Conservation (phyloP, 1,140 invertebrate species). For the Leptinotarsa lineolata region DNA sequence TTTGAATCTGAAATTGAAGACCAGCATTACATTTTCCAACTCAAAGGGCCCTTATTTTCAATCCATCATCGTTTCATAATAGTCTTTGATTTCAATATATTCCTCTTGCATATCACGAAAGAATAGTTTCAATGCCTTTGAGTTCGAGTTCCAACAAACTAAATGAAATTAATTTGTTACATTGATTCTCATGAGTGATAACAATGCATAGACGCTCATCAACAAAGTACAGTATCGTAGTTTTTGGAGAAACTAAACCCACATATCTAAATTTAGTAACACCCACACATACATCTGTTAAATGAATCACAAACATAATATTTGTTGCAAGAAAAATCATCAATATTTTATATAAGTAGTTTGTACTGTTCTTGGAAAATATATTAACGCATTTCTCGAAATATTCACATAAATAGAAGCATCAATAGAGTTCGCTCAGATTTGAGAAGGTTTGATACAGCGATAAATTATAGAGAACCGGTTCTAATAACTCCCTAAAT, state of each 20-base stretch:
- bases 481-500: too few relatives aligned
- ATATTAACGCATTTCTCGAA: neutral
- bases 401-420: neutral
- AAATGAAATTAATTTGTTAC: too few relatives aligned
- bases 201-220: too few relatives aligned
- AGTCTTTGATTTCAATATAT: neutral
- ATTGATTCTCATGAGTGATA: too few relatives aligned
- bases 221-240: too few relatives aligned
- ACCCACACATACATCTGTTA: neutral
- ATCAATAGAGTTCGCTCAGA: neutral
- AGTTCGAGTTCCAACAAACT: too few relatives aligned
- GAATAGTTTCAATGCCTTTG: too few relatives aligned
- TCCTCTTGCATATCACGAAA: too few relatives aligned
- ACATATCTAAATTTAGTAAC: constrained; percentile 1
- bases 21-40: too few relatives aligned
- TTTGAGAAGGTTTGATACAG: neutral
- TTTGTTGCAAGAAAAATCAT: neutral
- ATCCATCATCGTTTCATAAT: neutral
- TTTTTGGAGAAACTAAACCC: neutral
- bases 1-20: too few relatives aligned
- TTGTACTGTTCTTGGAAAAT: neutral
- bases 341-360: neutral
- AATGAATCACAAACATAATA: neutral
- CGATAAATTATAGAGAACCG: too few relatives aligned
- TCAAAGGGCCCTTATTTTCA: too few relatives aligned